These are phyloP conservation scores for Parelbella ahira DNA, from an alignment of 2,888 invertebrate genomes.

Conservation along the genomic window DNA sequence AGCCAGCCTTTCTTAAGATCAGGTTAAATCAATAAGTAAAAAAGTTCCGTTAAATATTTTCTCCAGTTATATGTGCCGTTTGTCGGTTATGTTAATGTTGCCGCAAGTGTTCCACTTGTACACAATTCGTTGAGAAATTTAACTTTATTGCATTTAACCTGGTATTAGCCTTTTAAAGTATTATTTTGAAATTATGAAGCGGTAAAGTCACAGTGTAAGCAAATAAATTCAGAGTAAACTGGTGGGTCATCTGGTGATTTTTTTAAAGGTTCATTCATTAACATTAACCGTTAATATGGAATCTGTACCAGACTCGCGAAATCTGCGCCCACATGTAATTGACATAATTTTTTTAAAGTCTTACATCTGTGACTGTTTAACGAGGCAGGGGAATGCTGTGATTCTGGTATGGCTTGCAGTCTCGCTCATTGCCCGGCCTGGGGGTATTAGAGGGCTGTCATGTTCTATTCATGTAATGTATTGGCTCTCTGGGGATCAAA, in stretches of 20 bases:
- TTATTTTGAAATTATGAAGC: constrained; percentile 39
- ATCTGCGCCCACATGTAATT: constrained; percentile 1
- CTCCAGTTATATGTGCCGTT: constrained; percentile 21
- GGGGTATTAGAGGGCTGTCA: constrained; percentile 55
- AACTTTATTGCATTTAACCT: constrained; percentile 33
- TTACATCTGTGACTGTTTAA: constrained; percentile 59
- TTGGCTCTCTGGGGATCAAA: constrained; percentile 61
- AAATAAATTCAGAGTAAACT: background rate
- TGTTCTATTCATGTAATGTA: constrained; percentile 43
- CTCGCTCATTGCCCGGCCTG: constrained; percentile 56
- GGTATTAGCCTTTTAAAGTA: constrained; percentile 31
- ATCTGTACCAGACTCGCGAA: constrained; percentile 3
- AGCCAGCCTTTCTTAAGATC: constrained; percentile 47
- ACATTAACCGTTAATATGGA: too few relatives aligned
- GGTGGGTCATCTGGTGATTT: constrained; percentile 6
- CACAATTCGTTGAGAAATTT: constrained; percentile 11
- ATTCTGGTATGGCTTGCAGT: constrained; percentile 65
- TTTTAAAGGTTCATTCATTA: constrained; percentile 3
- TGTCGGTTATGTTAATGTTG: constrained; percentile 20
- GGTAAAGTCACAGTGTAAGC: constrained; percentile 45
- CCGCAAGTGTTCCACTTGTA: constrained; percentile 13
- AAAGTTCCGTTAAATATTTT: constrained; percentile 10
- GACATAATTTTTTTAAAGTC: constrained; percentile 38
- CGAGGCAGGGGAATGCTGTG: constrained; percentile 55
- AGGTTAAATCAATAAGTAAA: constrained; percentile 42